phyloP scores from a whole-genome alignment of 2,113 vertebrate genomes.

The Alces alces region DNA sequence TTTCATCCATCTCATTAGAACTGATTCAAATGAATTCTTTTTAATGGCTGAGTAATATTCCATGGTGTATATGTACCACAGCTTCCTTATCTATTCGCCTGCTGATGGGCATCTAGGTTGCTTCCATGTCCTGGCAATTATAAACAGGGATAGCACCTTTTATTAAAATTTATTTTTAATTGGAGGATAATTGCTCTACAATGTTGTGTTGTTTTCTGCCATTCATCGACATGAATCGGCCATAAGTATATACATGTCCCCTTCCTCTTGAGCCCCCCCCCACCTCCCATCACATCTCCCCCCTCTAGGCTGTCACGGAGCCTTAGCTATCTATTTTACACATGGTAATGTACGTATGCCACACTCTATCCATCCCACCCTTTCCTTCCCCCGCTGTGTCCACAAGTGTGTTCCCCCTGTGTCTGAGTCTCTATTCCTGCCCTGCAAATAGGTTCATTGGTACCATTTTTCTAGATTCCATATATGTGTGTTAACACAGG shows the following conservation, averaged over 20 bases:
- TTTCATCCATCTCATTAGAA: no score
- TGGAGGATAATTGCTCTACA: background rate
- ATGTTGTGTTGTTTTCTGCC: background rate
- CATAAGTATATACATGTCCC: background rate
- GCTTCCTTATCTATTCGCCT: no score
- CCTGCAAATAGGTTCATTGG: background rate
- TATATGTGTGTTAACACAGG: background rate
- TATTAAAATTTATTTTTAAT: background rate
- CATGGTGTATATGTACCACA: no score
- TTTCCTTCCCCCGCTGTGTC: background rate
- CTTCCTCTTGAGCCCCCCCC: background rate
- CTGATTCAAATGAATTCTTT: no score
- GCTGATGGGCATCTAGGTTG: no score
- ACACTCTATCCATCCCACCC: background rate
- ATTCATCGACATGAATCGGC: background rate
- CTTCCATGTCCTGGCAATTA: no score
- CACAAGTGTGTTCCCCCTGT: background rate
- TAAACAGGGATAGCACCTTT: background rate
- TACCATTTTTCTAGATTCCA: background rate
- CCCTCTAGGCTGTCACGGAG: background rate
- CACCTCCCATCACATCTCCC: background rate
- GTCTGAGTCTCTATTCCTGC: background rate
- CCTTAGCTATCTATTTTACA: background rate
- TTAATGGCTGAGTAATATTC: no score
- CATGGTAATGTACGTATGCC: rapidly evolving